phyloP scores from a whole-genome alignment of 2,113 vertebrate species.

The Donacobius atricapilla region DNA sequence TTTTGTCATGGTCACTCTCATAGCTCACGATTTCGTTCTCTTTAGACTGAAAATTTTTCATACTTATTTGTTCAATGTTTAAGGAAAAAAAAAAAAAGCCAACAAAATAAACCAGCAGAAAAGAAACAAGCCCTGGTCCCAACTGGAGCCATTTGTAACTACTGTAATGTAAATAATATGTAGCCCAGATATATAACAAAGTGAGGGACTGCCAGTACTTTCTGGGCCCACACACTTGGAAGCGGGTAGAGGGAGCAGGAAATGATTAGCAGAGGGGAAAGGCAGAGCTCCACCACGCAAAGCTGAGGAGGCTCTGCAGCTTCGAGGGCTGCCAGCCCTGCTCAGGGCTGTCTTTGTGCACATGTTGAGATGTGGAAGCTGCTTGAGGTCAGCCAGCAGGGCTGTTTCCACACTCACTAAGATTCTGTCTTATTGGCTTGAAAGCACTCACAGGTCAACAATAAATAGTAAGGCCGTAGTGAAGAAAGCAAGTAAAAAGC shows the following conservation, averaged over 20 bases:
- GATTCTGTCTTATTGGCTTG: background rate
- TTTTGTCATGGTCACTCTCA: background rate
- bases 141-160: background rate
- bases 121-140: background rate
- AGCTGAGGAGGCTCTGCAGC: background rate
- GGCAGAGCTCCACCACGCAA: background rate
- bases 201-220: conserved; percentile 52
- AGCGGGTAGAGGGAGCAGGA: background rate
- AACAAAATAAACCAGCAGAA: background rate
- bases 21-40: rapidly evolving
- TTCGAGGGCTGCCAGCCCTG: background rate
- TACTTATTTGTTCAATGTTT: background rate
- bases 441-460: background rate
- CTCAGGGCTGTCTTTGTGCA: background rate
- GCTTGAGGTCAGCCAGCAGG: background rate
- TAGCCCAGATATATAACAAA: background rate
- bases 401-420: background rate
- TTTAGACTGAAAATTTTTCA: background rate
- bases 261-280: background rate
- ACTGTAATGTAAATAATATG: conserved; percentile 8
- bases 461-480: background rate
- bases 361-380: background rate
- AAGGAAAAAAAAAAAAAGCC: background rate
- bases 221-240: conserved; percentile 39
- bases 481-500: background rate